Evolutionary conservation across 2,797 vertebrate species (phyloP).

Genomic region (Liasis olivaceus): DNA sequence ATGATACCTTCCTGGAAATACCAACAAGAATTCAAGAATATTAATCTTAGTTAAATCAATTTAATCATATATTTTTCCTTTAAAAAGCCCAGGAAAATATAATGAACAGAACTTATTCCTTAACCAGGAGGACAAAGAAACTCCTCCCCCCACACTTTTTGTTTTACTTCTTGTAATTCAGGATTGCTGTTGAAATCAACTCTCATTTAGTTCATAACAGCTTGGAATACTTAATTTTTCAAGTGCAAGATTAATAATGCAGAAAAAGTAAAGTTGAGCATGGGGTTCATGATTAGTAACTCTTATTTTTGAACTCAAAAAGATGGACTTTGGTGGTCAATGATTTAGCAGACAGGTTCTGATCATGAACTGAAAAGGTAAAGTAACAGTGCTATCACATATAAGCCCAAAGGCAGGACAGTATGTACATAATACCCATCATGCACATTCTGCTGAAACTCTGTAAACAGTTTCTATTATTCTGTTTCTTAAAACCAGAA

Average conservation of each 20-base stretch:
- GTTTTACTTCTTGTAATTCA: neutral
- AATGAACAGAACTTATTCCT: neutral
- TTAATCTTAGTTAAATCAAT: neutral
- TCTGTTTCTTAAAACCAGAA: neutral
- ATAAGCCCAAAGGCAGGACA: neutral
- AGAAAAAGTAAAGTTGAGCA: neutral
- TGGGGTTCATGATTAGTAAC: neutral
- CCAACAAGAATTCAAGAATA: neutral
- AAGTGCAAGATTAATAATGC: too few species aligned
- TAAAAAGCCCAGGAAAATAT: neutral
- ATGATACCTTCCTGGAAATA: neutral
- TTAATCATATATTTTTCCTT: neutral
- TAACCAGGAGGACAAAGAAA: neutral
- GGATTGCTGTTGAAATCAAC: neutral
- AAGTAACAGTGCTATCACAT: neutral
- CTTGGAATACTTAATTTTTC: neutral
- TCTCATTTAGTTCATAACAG: neutral
- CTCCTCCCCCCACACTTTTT: too few species aligned
- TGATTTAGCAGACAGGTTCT: neutral
- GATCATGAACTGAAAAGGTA: neutral
- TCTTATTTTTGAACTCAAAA: neutral
- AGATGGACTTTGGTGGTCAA: neutral
- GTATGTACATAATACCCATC: neutral
- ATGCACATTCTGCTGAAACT: neutral
- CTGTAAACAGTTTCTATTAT: neutral